Evolutionary conservation across 2,113 vertebrate genomes (phyloP).

Genomic region (Myocastor coypus): DNA sequence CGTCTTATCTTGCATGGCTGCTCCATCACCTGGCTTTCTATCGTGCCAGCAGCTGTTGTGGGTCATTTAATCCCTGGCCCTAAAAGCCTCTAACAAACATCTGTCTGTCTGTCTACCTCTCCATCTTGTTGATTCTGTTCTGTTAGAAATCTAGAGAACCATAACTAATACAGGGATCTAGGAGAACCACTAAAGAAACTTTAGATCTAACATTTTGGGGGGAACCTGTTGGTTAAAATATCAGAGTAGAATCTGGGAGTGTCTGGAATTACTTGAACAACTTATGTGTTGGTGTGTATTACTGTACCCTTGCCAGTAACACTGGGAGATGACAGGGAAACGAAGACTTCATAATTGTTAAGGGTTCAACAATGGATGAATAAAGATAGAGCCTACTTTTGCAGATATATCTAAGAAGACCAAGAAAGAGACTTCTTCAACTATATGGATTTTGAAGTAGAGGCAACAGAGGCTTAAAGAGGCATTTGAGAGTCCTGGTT

Average conservation of each 20-base stretch:
- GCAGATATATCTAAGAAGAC: neutral
- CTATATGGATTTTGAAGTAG: neutral
- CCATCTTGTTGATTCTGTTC: neutral
- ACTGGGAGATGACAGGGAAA: neutral
- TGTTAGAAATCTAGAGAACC: neutral
- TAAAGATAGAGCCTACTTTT: neutral
- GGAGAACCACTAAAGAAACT: neutral
- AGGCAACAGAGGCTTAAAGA: neutral
- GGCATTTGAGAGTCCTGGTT: rapidly evolving
- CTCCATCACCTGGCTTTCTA: neutral
- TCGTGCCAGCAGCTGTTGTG: neutral
- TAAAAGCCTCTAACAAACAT: neutral
- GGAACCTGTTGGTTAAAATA: neutral
- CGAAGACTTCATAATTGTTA: neutral
- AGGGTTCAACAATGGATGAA: neutral
- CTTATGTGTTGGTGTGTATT: neutral
- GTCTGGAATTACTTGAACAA: neutral
- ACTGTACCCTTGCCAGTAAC: no score
- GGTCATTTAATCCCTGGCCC: neutral
- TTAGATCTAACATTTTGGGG: neutral
- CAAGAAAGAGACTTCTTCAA: neutral
- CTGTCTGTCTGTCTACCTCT: neutral
- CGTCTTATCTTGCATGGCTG: neutral
- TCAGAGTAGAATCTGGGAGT: neutral
- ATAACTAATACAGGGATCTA: neutral